phyloP scores from a whole-genome alignment of 2,888 invertebrate species.

The Philereme vetulata region DNA sequence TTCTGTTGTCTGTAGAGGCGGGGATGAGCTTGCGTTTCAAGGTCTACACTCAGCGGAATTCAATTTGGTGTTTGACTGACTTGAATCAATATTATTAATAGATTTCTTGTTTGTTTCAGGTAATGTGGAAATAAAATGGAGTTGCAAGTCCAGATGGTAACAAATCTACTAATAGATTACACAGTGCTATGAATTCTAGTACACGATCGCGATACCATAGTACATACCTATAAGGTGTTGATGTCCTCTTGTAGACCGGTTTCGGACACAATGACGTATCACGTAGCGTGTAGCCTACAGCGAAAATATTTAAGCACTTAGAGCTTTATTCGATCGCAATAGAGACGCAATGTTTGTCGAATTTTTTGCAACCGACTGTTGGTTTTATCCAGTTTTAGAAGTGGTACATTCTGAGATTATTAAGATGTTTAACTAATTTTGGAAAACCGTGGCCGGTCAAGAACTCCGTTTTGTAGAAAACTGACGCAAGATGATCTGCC shows the following conservation, averaged over 20 bases:
- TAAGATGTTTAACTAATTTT: slow-evolving; percentile 36
- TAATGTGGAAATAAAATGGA: slow-evolving; percentile 13
- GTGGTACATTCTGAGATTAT: slow-evolving; percentile 20
- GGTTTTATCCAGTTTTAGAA: slow-evolving; percentile 27
- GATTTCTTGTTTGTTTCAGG: slow-evolving; percentile 36
- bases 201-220: slow-evolving; percentile 28
- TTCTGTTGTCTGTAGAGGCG: slow-evolving; percentile 34
- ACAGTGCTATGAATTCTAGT: slow-evolving; percentile 16
- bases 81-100: slow-evolving; percentile 25
- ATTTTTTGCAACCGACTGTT: slow-evolving; percentile 17
- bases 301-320: slow-evolving; percentile 11
- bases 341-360: slow-evolving; percentile 18
- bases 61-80: slow-evolving; percentile 25
- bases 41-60: slow-evolving; percentile 25
- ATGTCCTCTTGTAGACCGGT: slow-evolving; percentile 36
- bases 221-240: slow-evolving; percentile 31
- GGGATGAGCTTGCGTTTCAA: slow-evolving; percentile 31
- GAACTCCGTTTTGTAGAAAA: slow-evolving; percentile 35
- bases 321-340: slow-evolving; percentile 22
- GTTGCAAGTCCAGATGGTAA: slow-evolving; percentile 18
- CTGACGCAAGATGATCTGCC: slow-evolving; percentile 26
- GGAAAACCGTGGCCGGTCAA: slow-evolving; percentile 32
- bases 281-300: slow-evolving; percentile 17
- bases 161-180: slow-evolving; percentile 18
- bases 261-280: slow-evolving; percentile 28